Percentiles rank a stretch among this genome's conserved stretches.
These are phyloP conservation scores for Burhinus oedicnemus DNA, from an alignment of 2,113 vertebrate genomes.

Conservation along the genomic window DNA sequence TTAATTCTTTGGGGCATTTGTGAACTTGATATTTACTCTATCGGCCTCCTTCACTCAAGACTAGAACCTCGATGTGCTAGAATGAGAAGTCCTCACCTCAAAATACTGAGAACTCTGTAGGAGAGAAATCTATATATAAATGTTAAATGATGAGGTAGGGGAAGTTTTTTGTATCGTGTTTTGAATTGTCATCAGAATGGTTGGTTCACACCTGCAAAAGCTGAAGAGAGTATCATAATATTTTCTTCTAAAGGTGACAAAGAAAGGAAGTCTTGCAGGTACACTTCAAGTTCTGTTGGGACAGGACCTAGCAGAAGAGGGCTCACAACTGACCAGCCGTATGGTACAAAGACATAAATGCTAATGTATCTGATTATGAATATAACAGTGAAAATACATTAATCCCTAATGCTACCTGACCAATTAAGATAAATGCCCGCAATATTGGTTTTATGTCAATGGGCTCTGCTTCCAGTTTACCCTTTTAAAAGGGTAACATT, in stretches of 20 bases:
- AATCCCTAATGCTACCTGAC: not conserved
- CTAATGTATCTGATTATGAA: not conserved
- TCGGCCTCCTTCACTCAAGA: not conserved
- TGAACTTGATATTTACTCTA: not conserved
- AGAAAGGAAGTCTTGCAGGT: not conserved
- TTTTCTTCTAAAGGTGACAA: not conserved
- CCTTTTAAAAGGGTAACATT: not conserved
- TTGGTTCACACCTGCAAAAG: not conserved
- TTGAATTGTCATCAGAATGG: not conserved
- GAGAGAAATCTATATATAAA: not conserved
- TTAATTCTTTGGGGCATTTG: not conserved
- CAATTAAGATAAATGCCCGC: not conserved
- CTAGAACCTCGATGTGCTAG: not conserved
- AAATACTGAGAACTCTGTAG: not conserved
- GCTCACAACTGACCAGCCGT: not conserved
- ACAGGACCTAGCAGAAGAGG: not conserved
- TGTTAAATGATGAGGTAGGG: not conserved
- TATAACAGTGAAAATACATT: not conserved
- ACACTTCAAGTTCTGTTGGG: not conserved
- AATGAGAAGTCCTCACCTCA: not conserved
- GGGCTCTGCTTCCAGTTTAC: not conserved
- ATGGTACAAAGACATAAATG: not conserved
- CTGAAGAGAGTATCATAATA: not conserved
- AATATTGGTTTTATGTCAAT: not conserved
- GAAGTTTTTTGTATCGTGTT: not conserved